Evolutionary conservation across 2,888 invertebrate species (phyloP), one percentile per base, ranked within the genome.

Genomic region (Drosophila prostipennis): DNA sequence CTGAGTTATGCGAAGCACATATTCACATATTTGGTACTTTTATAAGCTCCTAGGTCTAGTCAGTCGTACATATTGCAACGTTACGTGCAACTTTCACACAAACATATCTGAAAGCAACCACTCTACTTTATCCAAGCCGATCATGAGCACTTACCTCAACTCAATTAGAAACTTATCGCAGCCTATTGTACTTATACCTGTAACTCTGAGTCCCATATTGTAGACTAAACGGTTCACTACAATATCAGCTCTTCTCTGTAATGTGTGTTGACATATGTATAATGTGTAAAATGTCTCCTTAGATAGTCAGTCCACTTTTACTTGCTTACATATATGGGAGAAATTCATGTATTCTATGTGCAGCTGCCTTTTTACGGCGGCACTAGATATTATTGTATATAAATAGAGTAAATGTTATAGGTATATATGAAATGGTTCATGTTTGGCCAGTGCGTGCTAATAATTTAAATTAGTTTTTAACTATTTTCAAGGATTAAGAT

Each of bases 361-460:
- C 42, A 36, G 26, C 61, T 52, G 61, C 37, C 52, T 8, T 64
- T 61, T 64, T 61, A 29, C 14, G 53, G 37, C 61, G 45, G 52
- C 61, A 11, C 37, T 42, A 55, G 40, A 48, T 67, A 48, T 56
- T 32, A 56, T 13, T 68, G 65, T 65, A 49, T 5, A 68, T 57
- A 55, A 32, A 52, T 65, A 37, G 48, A 26, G 16, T 55, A 57
- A 57, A 65, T 65, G 34, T 45, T 65, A 39, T 23, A 61, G 23
- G 56, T 48, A 43, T 36, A 23, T n/a, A 29, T n/a, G 32, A 34
- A 57, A 63, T 71, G 80, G 79, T 80, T 79, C 74, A 83, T 54
- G 74, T 74, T 71, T 76, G 70, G 55, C 65, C 56, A 77, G 68
- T 72, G 72, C 68, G 53, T 81, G 78, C 69, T 76, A 72, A 64